Evolutionary conservation across 2,113 vertebrate genomes (phyloP), one percentile per base, ranked within the genome.

Genomic region (Chlamydotis undulata): DNA sequence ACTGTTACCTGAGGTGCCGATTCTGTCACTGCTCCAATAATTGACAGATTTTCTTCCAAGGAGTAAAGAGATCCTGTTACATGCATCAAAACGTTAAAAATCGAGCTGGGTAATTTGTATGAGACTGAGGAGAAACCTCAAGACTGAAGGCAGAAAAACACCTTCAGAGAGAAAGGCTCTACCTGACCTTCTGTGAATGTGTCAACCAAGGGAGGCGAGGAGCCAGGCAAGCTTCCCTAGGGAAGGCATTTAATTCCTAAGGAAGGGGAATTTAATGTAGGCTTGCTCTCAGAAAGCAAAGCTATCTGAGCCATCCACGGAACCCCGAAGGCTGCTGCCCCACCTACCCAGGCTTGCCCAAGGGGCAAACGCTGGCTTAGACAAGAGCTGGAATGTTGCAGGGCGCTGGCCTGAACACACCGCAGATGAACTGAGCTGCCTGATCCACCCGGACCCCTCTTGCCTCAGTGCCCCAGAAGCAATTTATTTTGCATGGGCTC

Each of bases 171-270:
- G 6, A 65, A 65, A 53, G 39, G 47, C 25, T 73, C 52, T 43
- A 14, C 59, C 25, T 43, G 55, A 61, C 39, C 33, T 39, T 70
- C 57, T 39, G 57, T 49, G 19, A 61, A 60, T 4, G 24, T 0
- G 0, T 45, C 49, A 70, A 16, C 15, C 31, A 1, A 23, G 22
- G 39, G 12, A 49, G 59, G 12, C 0, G 0, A 67, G 35, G 15
- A 79, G 49, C n/a, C 57, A 31, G 56, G 26, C 1, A 5, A 76
- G 55, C 70, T 70, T 81, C 29, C 8, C 39, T 41, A 31, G 18
- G 69, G 41, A 69, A 22, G 19, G 31, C 11, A 37, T 69, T 45
- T 22, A 25, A 49, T 70, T 57, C 69, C 53, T 8, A 55, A 77
- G n/a, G 65, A 77, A 74, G 25, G 19, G 12, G 33, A 70, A 49